A percentile compares a stretch with the other conserved stretches of the same genome.
Evolutionary conservation across 2,113 vertebrate species (phyloP).

Genomic region (Aspidoscelis tigris): DNA sequence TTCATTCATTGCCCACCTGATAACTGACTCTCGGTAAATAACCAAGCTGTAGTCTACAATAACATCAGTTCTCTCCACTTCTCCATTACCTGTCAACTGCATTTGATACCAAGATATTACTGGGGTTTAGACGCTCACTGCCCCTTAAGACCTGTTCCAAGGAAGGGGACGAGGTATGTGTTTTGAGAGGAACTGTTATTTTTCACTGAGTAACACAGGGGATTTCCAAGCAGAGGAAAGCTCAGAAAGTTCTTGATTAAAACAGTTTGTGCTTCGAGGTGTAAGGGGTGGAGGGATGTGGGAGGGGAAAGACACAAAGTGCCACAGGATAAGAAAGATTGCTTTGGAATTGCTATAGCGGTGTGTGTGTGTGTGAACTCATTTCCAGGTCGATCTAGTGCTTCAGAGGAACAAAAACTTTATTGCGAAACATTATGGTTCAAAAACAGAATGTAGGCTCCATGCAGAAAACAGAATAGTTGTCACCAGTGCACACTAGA

Average conservation of each 20-base stretch:
- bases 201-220: neutral
- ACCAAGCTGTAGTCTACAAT: neutral
- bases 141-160: neutral
- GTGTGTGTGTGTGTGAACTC: neutral
- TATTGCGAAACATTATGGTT: neutral
- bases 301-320: slow-evolving; percentile 5
- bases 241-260: slow-evolving; percentile 20
- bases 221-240: neutral
- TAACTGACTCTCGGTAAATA: slow-evolving; percentile 28
- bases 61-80: neutral
- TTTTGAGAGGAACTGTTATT: slow-evolving; percentile 25
- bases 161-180: slow-evolving; percentile 9
- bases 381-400: slow-evolving; percentile 12
- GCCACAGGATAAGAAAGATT: slow-evolving; percentile 17
- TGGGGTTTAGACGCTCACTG: neutral
- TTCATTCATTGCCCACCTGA: neutral
- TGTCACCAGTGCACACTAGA: too few species aligned
- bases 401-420: neutral
- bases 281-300: neutral
- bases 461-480: neutral
- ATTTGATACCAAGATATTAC: slow-evolving; percentile 25
- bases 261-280: slow-evolving; percentile 27
- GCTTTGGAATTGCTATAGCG: slow-evolving; percentile 2
- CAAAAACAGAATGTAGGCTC: neutral
- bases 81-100: neutral